A percentile compares a stretch with the other conserved stretches of the same genome.
Conservation (phyloP, 30 jellyfish, hydroid and myxozoan species). For the Aurelia coerulea region DNA sequence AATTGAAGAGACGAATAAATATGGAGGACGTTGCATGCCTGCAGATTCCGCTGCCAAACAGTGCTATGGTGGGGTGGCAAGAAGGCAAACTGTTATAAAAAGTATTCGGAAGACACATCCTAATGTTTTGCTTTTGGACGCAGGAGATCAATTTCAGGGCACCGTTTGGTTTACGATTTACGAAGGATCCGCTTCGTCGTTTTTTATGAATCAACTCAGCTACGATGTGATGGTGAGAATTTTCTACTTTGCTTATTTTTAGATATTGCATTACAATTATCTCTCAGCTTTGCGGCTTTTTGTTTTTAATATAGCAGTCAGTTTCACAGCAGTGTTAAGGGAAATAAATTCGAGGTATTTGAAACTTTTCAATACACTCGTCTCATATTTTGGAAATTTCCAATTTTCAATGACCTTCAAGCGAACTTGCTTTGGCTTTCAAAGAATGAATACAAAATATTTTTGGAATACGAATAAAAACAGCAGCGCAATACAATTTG, state of each 20-base stretch:
- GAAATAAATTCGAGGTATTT: too few species aligned
- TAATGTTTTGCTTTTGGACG: conserved; percentile 84
- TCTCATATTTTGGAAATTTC: too few species aligned
- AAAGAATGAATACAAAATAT: too few species aligned
- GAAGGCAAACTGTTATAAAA: conserved; percentile 76
- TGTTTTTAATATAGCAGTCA: conserved; percentile 92
- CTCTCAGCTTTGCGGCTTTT: conserved; percentile 77
- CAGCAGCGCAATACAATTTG: too few species aligned
- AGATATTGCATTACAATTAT: background rate
- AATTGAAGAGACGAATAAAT: conserved; percentile 69
- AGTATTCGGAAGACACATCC: conserved; percentile 54
- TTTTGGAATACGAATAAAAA: too few species aligned
- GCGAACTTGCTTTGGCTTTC: too few species aligned
- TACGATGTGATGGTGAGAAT: conserved; percentile 94
- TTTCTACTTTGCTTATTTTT: background rate
- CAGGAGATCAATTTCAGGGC: conserved; percentile 97
- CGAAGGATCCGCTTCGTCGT: conserved; percentile 83
- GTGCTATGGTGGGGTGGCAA: conserved; percentile 96
- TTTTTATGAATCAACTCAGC: conserved; percentile 75
- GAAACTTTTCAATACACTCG: too few species aligned
- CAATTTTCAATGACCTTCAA: too few species aligned
- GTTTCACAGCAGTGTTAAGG: conserved; percentile 57
- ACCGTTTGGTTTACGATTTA: conserved; percentile 89
- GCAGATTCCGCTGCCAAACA: conserved; percentile 33
- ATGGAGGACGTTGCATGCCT: conserved; percentile 84